Conservation (phyloP, 2,113 vertebrate species). For the Vimba vimba region DNA sequence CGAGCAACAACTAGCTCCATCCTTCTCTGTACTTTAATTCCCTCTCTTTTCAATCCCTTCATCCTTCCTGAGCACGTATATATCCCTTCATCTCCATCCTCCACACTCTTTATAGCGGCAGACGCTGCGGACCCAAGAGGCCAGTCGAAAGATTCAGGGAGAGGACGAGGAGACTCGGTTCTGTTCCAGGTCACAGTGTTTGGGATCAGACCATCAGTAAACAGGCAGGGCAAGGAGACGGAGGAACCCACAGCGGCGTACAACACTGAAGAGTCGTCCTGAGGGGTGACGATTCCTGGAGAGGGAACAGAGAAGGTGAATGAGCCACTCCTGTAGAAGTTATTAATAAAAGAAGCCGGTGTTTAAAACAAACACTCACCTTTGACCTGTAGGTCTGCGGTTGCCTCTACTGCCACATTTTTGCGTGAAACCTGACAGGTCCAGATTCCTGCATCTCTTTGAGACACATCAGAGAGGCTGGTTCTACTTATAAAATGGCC, state of each 20-base stretch:
- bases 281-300: conserved; percentile 70
- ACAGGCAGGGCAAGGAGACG: conserved; percentile 71
- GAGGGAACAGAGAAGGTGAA: background rate
- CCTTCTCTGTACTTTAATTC: conserved; percentile 49
- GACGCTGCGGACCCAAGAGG: conserved; percentile 35
- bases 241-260: conserved; percentile 70
- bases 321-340: background rate
- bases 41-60: background rate
- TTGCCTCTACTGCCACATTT: conserved; percentile 29
- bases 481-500: background rate
- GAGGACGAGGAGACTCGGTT: background rate
- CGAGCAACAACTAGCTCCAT: conserved; percentile 70
- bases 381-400: conserved; percentile 62
- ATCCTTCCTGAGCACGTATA: conserved; percentile 70
- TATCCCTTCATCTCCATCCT: conserved; percentile 61
- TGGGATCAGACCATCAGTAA: conserved; percentile 55
- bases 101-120: conserved; percentile 59
- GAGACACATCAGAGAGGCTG: background rate
- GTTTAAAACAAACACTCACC: conserved; percentile 59
- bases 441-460: conserved; percentile 66
- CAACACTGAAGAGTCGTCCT: conserved; percentile 50
- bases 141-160: conserved; percentile 42
- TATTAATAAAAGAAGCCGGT: background rate
- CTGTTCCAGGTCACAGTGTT: conserved; percentile 61
- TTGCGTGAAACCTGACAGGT: conserved; percentile 59